Evolutionary conservation across 2,113 vertebrate species (phyloP), one percentile per base, ranked within the genome.

Genomic region (Poeciliopsis retropinna): DNA sequence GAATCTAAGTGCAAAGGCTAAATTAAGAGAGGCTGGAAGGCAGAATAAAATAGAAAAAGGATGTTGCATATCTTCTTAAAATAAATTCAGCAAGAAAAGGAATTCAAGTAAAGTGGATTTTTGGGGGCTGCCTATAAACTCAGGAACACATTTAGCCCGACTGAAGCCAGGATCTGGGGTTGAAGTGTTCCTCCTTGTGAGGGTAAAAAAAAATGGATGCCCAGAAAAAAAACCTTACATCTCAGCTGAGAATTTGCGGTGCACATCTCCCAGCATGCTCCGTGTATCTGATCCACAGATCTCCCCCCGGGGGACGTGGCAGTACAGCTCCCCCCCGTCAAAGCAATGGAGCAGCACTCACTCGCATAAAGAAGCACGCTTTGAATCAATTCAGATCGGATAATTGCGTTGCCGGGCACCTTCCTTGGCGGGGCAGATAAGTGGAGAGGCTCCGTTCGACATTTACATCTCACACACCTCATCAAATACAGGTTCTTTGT

Each of bases 401-500:
- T 75, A 87, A 89, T 87, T 87, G 81, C 70, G 30, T 85, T 81
- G 86, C 79, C 0, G 76, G 79, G 82, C 83, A 76, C 75, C 86
- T 70, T 82, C 73, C 71, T 68, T 44, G 3, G 80, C 67, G 27
- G 83, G 81, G 75, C 81, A 70, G 88, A 89, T 87, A 83, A 88
- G 86, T 82, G 85, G 83, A 76, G 84, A 70, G 79, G 79, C 81
- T 87, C 81, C 80, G 4, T 66, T 76, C 78, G 60, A 78, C 85
- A 81, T 87, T 89, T 85, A 84, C 83, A 89, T 88, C 81, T 87
- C 86, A 81, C 66, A 75, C 88, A 78, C 85, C 86, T 85, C 83
- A 80, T 88, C 86, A 86, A 88, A 88, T 84, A 70, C 54, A 4
- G 2, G 72, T 25, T 73, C 77, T 88, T 87, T 90, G 77, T 86